Evolutionary conservation across 2,888 invertebrate species (phyloP), one percentile per base, ranked within the genome.

Genomic region (Erynnis tages): DNA sequence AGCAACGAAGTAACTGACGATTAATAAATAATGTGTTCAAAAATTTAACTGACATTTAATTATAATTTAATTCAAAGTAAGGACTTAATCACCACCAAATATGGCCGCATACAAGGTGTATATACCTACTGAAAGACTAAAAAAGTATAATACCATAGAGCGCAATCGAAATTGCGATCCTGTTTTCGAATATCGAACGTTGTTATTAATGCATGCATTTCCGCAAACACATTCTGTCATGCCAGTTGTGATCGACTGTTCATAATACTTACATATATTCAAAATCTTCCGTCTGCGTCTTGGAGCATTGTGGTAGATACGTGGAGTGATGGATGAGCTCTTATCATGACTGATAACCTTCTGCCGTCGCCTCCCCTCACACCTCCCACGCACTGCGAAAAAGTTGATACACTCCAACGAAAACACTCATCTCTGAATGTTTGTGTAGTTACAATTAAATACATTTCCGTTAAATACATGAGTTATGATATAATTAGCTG

Each of bases 261-360:
- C 21, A 27, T 41, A 23, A 19, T 37, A 43, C n/a, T n/a, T n/a
- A n/a, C n/a, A 29, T 44, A 38, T 40, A 60, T 66, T 69, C 64
- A 71, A 81, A 84, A 83, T 82, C 73, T 83, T 82, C 79, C 82
- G 71, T 65, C 61, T 67, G 60, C 58, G 60, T 58, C 59, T 62
- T 43, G 45, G 53, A 54, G 57, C 56, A 57, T 59, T 61, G 60
- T 60, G 55, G 60, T 61, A 63, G 60, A 62, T 62, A 59, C 54
- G 61, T 44, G 44, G 61, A 61, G 67, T 87, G 86, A 88, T 87
- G 82, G 88, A 88, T 88, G 79, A 65, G 76, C 70, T 78, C 74
- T 87, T 87, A 88, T 87, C 88, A 73, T 61, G 53, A 66, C 63
- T 80, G 87, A 87, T 88, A 88, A 87, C 87, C 87, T 82, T 83